A percentile compares a stretch with the other conserved stretches of the same genome.
Evolutionary conservation across 2,797 vertebrate genomes (phyloP).

Genomic region (Pangasius mekongensis): DNA sequence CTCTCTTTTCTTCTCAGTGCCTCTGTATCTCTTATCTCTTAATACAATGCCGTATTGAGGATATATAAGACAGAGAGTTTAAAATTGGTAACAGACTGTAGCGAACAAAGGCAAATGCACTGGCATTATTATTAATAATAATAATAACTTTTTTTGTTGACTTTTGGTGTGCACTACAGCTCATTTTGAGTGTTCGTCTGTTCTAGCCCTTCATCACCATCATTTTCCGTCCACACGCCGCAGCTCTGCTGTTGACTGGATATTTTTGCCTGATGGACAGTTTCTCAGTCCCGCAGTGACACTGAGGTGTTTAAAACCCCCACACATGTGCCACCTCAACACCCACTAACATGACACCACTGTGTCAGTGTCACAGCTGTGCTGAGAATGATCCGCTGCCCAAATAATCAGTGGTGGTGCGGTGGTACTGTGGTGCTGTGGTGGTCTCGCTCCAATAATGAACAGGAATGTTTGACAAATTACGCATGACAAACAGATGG

Average conservation of each 20-base stretch:
- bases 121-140: neutral
- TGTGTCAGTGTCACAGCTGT: neutral
- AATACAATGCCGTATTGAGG: neutral
- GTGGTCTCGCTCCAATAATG: neutral
- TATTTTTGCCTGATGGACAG: conserved; percentile 16
- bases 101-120: neutral
- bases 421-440: neutral
- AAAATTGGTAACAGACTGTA: neutral
- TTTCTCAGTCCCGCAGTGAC: neutral
- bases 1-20: neutral
- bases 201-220: neutral
- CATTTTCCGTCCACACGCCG: neutral
- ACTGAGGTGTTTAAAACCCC: conserved; percentile 8
- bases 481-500: neutral
- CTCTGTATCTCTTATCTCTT: neutral
- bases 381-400: neutral
- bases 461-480: neutral
- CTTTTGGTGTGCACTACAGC: neutral
- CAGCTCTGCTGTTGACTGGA: neutral
- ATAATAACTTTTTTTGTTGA: neutral
- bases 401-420: neutral
- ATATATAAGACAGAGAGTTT: neutral
- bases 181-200: neutral
- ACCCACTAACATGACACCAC: conserved; percentile 13
- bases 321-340: neutral